Conservation (phyloP, 2,888 invertebrate species). For the Diaphora mendica region DNA sequence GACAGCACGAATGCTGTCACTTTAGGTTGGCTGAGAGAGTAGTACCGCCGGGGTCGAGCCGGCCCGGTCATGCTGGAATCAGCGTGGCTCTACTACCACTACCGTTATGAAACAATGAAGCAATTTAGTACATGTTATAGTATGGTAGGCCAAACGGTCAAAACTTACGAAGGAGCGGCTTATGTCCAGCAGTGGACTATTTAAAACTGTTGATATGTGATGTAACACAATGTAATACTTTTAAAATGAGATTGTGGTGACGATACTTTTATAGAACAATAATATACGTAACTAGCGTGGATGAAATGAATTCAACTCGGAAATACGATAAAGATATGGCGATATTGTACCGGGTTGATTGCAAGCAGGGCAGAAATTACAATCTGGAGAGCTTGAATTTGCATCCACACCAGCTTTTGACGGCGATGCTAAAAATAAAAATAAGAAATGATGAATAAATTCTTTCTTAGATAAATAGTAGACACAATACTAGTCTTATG, state of each 20-base stretch:
- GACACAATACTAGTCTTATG: not conserved
- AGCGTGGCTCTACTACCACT: too few species aligned
- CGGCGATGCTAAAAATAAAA: slow-evolving; percentile 17
- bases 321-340: not conserved
- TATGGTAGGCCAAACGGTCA: too few species aligned
- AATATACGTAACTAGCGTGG: not conserved
- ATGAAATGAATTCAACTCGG: slow-evolving; percentile 1
- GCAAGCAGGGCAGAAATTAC: slow-evolving; percentile 24
- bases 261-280: not conserved
- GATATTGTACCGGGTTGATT: slow-evolving; percentile 11
- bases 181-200: too few species aligned
- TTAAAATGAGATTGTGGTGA: not conserved
- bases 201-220: too few species aligned
- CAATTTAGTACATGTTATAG: too few species aligned
- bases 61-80: too few species aligned
- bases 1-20: too few species aligned
- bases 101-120: too few species aligned
- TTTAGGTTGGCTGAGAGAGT: too few species aligned
- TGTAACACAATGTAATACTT: not conserved
- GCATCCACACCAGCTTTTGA: not conserved
- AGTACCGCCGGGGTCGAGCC: too few species aligned
- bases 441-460: not conserved
- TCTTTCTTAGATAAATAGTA: not conserved
- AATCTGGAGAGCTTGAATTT: slow-evolving; percentile 14
- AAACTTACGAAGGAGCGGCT: too few species aligned